Evolutionary conservation across 2,888 invertebrate genomes (phyloP), one percentile per base, ranked within the genome.

Genomic region (Watsonalla cultraria): DNA sequence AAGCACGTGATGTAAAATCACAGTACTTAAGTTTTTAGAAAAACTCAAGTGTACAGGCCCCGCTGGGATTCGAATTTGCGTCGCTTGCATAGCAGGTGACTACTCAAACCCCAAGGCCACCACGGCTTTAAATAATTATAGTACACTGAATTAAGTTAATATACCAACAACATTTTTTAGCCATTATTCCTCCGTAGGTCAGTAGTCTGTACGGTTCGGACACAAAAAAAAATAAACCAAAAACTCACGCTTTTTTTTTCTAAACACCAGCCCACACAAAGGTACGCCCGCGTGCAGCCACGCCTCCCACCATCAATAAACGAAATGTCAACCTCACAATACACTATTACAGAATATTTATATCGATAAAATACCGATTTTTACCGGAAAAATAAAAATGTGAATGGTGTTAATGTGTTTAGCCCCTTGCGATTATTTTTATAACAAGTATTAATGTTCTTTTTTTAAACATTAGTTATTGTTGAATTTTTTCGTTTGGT

Each of bases 221-320:
- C 6, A 6, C 13, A 13, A 4, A 13, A 15, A 14, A 13, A 7
- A 46, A 46, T 14, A 34, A 35, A 35, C 34, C 11, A 47, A 47
- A 35, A 13, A 13, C 7, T 11, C 58, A 53, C 65, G 72, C 54
- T 57, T 64, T 66, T 66, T 66, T 72, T 69, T 68, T 65, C 61
- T 62, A 64, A 64, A 64, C 59, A 54, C 56, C 51, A 49, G 52
- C 59, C 53, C 62, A 64, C 66, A 71, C 76, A 71, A 70, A 70
- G 72, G 70, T 72, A 68, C 72, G 63, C 68, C 68, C 72, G 71
- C 74, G 67, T 70, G 55, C 72, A 58, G 72, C 78, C 76, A 72
- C 82, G 80, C 82, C 80, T 73, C 61, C 64, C 45, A 62, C 76
- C 80, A 81, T 83, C 82, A 83, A 82, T 82, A 81, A 77, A 65